Evolutionary conservation across 2,888 invertebrate species (phyloP).

Genomic region (Nematopogon swammerdamellus): DNA sequence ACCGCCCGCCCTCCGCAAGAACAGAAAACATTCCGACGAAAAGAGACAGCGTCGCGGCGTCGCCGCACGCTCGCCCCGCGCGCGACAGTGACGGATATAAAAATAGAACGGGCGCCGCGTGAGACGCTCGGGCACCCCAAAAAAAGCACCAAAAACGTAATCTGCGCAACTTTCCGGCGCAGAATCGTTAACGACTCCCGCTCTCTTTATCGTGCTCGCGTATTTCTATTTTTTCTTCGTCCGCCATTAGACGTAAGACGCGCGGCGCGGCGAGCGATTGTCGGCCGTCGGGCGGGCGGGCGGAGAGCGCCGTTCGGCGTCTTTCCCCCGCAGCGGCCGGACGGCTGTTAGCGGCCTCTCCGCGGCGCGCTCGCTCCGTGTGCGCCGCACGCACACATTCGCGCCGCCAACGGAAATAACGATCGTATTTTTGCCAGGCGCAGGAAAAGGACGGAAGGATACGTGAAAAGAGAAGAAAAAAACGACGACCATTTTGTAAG

Average conservation of each 20-base stretch:
- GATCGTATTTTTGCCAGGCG: slow-evolving; percentile 53
- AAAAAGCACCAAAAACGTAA: slow-evolving; percentile 59
- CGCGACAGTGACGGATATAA: slow-evolving; percentile 51
- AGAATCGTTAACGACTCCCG: slow-evolving; percentile 58
- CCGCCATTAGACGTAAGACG: slow-evolving; percentile 47
- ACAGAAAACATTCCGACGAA: slow-evolving; percentile 11
- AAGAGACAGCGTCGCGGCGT: slow-evolving; percentile 29
- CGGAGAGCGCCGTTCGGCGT: slow-evolving; percentile 8
- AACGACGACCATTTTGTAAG: slow-evolving; percentile 56
- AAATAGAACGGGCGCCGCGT: slow-evolving; percentile 46
- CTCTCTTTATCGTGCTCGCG: slow-evolving; percentile 54
- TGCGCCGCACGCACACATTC: slow-evolving; percentile 47
- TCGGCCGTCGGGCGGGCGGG: slow-evolving; percentile 1
- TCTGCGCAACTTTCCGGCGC: slow-evolving; percentile 60
- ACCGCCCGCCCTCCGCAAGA: slow-evolving; percentile 16
- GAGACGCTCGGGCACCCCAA: slow-evolving; percentile 49
- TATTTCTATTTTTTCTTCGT: slow-evolving; percentile 56
- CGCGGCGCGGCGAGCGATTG: background rate
- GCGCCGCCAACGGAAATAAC: slow-evolving; percentile 57
- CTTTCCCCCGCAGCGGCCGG: slow-evolving; percentile 17
- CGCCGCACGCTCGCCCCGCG: slow-evolving; percentile 25
- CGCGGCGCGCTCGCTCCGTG: background rate
- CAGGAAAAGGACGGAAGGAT: slow-evolving; percentile 53
- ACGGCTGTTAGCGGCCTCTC: slow-evolving; percentile 18
- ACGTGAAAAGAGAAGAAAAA: slow-evolving; percentile 58